Conservation (phyloP, 1,140 invertebrate genomes). For the Hermetia illucens region DNA sequence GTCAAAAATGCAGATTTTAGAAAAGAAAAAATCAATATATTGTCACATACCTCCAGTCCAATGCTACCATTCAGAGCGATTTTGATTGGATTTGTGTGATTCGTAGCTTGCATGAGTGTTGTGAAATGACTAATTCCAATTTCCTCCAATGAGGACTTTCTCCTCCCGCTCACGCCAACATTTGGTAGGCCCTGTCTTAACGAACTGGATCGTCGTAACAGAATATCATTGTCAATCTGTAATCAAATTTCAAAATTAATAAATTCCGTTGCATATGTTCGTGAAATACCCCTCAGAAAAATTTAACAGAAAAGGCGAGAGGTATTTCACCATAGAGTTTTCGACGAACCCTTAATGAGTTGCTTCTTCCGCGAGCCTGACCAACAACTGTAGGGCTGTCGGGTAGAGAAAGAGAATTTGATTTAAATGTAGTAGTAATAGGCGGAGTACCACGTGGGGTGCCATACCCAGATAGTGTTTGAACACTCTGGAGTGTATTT, state of each 20-base stretch:
- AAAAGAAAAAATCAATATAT: too few relatives aligned
- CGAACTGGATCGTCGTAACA: constrained; percentile 68
- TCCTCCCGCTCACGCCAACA: constrained; percentile 35
- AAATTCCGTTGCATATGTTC: too few relatives aligned
- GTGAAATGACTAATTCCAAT: constrained; percentile 65
- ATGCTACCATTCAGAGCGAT: constrained; percentile 75
- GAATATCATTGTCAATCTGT: constrained; percentile 57
- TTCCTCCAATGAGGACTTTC: constrained; percentile 74
- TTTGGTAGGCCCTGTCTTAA: constrained; percentile 56
- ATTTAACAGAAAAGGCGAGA: too few relatives aligned
- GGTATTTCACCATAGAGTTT: too few relatives aligned
- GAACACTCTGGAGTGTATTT: constrained; percentile 32
- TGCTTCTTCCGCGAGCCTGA: constrained; percentile 62
- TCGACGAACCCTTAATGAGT: constrained; percentile 57
- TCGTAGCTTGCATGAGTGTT: constrained; percentile 41
- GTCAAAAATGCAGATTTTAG: too few relatives aligned
- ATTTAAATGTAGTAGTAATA: constrained; percentile 58
- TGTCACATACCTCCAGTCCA: constrained; percentile 67
- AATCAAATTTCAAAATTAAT: too few relatives aligned
- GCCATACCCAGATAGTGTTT: constrained; percentile 44
- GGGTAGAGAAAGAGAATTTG: constrained; percentile 73
- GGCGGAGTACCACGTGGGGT: constrained; percentile 53
- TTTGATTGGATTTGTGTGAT: constrained; percentile 57
- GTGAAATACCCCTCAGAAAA: too few relatives aligned
- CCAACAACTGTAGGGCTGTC: constrained; percentile 70